A percentile compares a stretch with the other conserved stretches of the same genome.
Evolutionary conservation across 1,140 invertebrate genomes (phyloP).

Genomic region (Metaphire vulgaris): DNA sequence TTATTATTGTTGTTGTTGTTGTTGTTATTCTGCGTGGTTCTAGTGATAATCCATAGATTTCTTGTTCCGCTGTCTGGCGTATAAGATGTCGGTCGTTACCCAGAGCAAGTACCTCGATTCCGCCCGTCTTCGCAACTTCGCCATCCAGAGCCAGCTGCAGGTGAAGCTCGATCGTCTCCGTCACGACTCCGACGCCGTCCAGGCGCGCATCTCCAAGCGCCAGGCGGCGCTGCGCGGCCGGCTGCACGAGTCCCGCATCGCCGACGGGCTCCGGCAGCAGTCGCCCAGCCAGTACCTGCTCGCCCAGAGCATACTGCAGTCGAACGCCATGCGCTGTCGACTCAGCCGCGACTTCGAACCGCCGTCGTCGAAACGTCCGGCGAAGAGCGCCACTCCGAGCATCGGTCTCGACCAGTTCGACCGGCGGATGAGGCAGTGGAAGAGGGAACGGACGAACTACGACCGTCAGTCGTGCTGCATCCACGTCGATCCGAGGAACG

Average conservation of each 20-base stretch:
- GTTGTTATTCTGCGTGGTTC: too few species aligned
- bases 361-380: background rate
- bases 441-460: background rate
- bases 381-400: background rate
- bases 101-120: background rate
- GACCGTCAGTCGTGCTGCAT: background rate
- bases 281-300: background rate
- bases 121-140: background rate
- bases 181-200: background rate
- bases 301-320: background rate
- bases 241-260: background rate
- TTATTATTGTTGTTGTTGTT: too few species aligned
- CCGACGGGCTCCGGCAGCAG: background rate
- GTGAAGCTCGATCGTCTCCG: background rate
- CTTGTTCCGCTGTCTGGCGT: too few species aligned
- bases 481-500: background rate
- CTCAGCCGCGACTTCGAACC: background rate
- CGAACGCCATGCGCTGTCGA: background rate
- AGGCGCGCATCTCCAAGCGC: background rate
- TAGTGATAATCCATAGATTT: too few species aligned
- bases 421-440: background rate
- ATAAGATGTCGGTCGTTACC: background rate
- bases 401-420: background rate
- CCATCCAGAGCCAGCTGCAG: background rate
- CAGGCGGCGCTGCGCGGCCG: background rate